These are phyloP conservation scores for Mystacides longicornis DNA, from an alignment of 2,888 invertebrate species.

Conservation along the genomic window DNA sequence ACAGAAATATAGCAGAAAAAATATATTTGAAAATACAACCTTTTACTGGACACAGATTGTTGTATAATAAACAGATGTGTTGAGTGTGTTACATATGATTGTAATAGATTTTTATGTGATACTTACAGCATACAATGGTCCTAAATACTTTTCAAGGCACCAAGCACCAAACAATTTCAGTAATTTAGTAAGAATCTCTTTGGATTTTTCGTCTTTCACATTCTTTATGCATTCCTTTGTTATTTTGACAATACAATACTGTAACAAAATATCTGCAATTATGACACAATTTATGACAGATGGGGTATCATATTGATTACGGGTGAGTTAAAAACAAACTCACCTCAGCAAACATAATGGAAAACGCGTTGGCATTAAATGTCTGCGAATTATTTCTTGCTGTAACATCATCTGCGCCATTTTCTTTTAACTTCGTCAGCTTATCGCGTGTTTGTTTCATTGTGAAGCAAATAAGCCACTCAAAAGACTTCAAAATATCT, in stretches of 20 bases:
- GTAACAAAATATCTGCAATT: constrained; percentile 24
- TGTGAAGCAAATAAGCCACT: constrained; percentile 77
- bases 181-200: constrained; percentile 49
- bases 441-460: constrained; percentile 61
- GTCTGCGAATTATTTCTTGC: constrained; percentile 81
- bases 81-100: background rate
- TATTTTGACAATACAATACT: constrained; percentile 50
- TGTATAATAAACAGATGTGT: too few relatives aligned
- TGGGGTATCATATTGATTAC: background rate
- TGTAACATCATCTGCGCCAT: constrained; percentile 59
- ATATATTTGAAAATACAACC: too few relatives aligned
- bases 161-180: constrained; percentile 60
- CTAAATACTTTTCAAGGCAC: constrained; percentile 68
- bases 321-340: background rate
- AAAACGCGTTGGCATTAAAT: constrained; percentile 68
- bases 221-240: constrained; percentile 41
- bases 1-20: too few relatives aligned
- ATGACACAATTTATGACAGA: background rate
- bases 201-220: constrained; percentile 43
- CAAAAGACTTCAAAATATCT: constrained; percentile 62
- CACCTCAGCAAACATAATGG: constrained; percentile 78
- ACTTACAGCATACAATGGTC: constrained; percentile 59
- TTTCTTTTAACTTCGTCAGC: constrained; percentile 43
- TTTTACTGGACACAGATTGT: too few relatives aligned
- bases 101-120: too few relatives aligned